Conservation (phyloP, 2,797 vertebrate species). For the Siniperca obscura region DNA sequence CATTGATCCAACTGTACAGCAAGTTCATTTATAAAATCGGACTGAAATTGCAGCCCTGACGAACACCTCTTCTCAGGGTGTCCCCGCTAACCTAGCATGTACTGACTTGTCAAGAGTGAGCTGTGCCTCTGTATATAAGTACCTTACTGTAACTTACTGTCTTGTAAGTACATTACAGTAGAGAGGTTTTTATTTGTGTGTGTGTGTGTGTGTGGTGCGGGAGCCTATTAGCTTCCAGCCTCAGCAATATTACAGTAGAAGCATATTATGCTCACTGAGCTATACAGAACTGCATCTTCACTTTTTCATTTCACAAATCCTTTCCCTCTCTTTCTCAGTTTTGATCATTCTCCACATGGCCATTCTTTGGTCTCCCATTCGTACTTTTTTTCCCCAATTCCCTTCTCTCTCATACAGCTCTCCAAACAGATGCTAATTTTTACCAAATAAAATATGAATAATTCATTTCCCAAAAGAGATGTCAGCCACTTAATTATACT, state of each 20-base stretch:
- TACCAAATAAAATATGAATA: slow-evolving; percentile 81
- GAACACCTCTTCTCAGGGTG: too few species aligned
- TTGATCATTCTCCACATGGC: slow-evolving; percentile 30
- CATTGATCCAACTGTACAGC: too few species aligned
- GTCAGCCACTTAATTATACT: slow-evolving; percentile 84
- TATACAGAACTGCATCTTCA: slow-evolving; percentile 13
- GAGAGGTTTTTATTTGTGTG: background rate
- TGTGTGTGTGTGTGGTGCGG: background rate
- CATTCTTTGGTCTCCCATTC: slow-evolving; percentile 49
- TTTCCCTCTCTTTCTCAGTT: slow-evolving; percentile 14
- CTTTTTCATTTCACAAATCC: slow-evolving; percentile 45
- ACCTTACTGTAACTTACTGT: background rate
- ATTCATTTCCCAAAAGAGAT: slow-evolving; percentile 82
- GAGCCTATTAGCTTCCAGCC: background rate
- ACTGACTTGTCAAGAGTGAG: background rate
- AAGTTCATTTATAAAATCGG: too few species aligned
- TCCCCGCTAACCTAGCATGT: background rate
- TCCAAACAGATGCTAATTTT: slow-evolving; percentile 74
- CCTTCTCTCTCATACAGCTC: slow-evolving; percentile 47
- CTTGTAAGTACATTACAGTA: background rate
- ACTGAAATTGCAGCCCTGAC: too few species aligned
- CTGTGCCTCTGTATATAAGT: background rate
- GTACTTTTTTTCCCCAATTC: slow-evolving; percentile 30
- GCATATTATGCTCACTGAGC: slow-evolving; percentile 5
- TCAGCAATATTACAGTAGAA: slow-evolving; percentile 5